A percentile compares a stretch with the other conserved stretches of the same genome.
phyloP scores from a whole-genome alignment of 2,797 vertebrate genomes.

The Ciconia nigra region DNA sequence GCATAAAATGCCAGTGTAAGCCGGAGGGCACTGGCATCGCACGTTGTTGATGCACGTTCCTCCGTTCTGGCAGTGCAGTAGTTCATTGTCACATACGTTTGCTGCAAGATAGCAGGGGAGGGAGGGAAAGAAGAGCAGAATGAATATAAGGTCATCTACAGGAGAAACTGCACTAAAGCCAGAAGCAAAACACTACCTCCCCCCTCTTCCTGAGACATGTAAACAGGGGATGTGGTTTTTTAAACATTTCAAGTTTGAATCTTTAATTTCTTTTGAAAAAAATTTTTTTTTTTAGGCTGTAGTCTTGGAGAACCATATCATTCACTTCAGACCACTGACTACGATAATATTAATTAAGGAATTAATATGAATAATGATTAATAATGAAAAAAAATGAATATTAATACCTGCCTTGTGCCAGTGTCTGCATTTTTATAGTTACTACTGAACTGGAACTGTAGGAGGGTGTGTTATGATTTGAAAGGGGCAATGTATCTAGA shows the following conservation, averaged over 20 bases:
- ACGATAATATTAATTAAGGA: neutral
- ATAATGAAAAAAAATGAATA: neutral
- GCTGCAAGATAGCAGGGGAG: slow-evolving; percentile 75
- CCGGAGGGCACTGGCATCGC: slow-evolving; percentile 85
- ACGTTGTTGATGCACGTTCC: slow-evolving; percentile 90
- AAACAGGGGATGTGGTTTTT: neutral
- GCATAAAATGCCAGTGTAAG: slow-evolving; percentile 89
- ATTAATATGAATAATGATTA: neutral
- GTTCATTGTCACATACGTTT: slow-evolving; percentile 93
- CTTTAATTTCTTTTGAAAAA: neutral
- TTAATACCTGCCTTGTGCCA: neutral
- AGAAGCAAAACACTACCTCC: neutral
- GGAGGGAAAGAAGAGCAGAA: slow-evolving; percentile 4
- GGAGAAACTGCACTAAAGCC: neutral
- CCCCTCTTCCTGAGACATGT: neutral
- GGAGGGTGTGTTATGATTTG: neutral
- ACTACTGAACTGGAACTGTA: neutral
- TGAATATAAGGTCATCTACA: neutral
- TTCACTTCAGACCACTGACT: neutral
- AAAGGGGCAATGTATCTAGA: neutral
- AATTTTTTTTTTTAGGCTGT: neutral
- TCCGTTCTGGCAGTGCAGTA: slow-evolving; percentile 95
- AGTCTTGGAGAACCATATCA: neutral
- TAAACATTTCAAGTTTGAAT: neutral
- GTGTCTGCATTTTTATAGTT: neutral